Base-by-base conservation (phyloP, 1,140 invertebrate species). In the Apis cerana region DNA sequence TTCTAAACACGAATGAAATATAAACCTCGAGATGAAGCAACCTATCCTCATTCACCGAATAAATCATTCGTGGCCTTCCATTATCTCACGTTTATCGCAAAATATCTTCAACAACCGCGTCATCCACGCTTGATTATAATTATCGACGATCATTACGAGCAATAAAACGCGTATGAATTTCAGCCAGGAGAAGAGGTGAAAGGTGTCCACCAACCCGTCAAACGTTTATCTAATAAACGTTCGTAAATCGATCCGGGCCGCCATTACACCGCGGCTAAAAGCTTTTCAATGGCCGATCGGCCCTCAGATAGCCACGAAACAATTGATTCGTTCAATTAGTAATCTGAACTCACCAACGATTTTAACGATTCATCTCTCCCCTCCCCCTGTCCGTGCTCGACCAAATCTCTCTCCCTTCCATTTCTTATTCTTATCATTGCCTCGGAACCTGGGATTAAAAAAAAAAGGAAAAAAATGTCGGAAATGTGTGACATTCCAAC, bases 291-390 rank as follows among this genome's bases (percentile, higher is more conserved):
- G 65, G 12, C 11, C 79, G 88, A 86, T 80, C 69, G 68, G 80
- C 70, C 43, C 19, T 48, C 54, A 82, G 86, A 90, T 80, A 83
- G 13, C 48, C 19, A 33, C 19, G 21, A 81, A 88, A 88, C 83
- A 89, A 89, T 90, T 86, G 83, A 90, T 88, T 85, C 83, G 85
- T 88, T 84, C 82, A 89, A 90, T 90, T 90, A 89, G 75, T 90
- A 88, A 90, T 86, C 80, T 84, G 62, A 78, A 33, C 70, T 13
- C 65, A 50, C n/a, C 65, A n/a, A 56, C 17, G 54, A 33, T 33
- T 19, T 33, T 61, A 62, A 68, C 27, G 33, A 82, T 82, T 54
- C 33, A 65, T 33, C 1, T 9, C n/a, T 12, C 7, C 21, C 17
- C 52, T 8, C 2, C 19, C 19, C 27, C 50, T 83, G 79, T 76